phyloP scores from a whole-genome alignment of 2,888 invertebrate species.

The Portevinia maculata region DNA sequence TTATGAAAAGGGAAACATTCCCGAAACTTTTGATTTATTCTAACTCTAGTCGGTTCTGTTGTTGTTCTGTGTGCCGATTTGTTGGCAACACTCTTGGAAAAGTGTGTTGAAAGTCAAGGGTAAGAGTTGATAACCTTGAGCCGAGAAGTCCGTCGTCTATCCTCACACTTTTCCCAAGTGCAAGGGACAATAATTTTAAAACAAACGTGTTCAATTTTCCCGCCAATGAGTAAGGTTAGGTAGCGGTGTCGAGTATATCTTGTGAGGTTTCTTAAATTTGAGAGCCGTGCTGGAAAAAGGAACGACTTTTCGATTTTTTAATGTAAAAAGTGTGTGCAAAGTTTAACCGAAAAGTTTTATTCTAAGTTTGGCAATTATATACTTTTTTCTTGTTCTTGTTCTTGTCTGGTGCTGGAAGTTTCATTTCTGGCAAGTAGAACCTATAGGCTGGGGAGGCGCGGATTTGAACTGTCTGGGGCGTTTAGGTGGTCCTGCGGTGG shows the following conservation, averaged over 20 bases:
- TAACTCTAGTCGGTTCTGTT: slow-evolving; percentile 35
- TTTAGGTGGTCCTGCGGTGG: slow-evolving; percentile 52
- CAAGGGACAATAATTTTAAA: slow-evolving; percentile 63
- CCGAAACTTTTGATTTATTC: slow-evolving; percentile 72
- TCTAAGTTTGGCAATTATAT: slow-evolving; percentile 74
- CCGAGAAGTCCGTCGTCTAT: slow-evolving; percentile 18
- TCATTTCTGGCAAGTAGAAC: slow-evolving; percentile 32
- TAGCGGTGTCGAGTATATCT: slow-evolving; percentile 13
- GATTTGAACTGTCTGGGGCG: slow-evolving; percentile 61
- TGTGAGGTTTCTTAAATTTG: slow-evolving; percentile 43
- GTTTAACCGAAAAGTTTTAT: slow-evolving; percentile 73
- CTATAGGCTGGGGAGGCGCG: slow-evolving; percentile 60
- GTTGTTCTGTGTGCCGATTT: slow-evolving; percentile 53
- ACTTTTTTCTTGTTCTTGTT: slow-evolving; percentile 63
- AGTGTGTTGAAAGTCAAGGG: slow-evolving; percentile 69
- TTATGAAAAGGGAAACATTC: slow-evolving; percentile 63
- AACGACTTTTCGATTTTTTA: slow-evolving; percentile 62
- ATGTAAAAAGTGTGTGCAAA: slow-evolving; percentile 73
- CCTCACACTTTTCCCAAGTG: not conserved
- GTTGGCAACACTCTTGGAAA: slow-evolving; percentile 40
- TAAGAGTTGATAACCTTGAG: slow-evolving; percentile 72
- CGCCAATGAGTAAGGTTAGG: not conserved
- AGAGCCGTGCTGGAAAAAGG: slow-evolving; percentile 15
- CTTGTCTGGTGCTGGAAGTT: slow-evolving; percentile 60
- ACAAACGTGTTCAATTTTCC: slow-evolving; percentile 64